phyloP scores from a whole-genome alignment of 2,113 vertebrate species.

The Hydrolagus affinis region DNA sequence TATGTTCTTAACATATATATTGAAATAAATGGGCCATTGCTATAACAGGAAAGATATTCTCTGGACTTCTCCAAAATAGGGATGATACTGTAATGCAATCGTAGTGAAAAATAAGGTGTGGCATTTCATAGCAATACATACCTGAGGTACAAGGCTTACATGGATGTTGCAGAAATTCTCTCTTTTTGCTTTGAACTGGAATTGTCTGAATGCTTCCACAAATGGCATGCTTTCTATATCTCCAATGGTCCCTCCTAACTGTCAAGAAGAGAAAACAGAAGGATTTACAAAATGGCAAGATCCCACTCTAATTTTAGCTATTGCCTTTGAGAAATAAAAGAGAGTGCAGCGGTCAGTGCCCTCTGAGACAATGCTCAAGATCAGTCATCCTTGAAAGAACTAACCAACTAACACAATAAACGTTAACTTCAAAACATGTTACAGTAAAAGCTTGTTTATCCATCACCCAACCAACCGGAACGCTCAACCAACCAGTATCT shows the following conservation, averaged over 20 bases:
- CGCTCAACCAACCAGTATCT: no score
- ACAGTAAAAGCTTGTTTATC: no score
- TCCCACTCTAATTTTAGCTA: neutral
- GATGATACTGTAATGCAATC: neutral
- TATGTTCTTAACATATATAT: neutral
- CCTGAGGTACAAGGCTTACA: slow-evolving; percentile 68
- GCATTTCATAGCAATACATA: slow-evolving; percentile 31
- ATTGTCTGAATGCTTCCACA: slow-evolving; percentile 68
- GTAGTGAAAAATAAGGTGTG: neutral
- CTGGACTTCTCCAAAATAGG: neutral
- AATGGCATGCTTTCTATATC: slow-evolving; percentile 73
- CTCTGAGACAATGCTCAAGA: no score
- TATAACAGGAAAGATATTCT: neutral
- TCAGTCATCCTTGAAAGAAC: no score
- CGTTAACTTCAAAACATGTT: no score
- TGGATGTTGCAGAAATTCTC: slow-evolving; percentile 70
- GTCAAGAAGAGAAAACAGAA: slow-evolving; percentile 36
- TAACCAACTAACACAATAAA: no score
- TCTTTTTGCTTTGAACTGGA: slow-evolving; percentile 66
- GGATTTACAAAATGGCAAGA: neutral
- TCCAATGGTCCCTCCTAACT: slow-evolving; percentile 68
- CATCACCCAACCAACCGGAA: no score
- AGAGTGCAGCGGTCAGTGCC: no score
- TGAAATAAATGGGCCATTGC: neutral
- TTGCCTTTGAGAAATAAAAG: neutral